A percentile compares a stretch with the other conserved stretches of the same genome.
These are phyloP conservation scores for Spisula solida DNA, from an alignment of 2,888 invertebrate genomes.

Conservation along the genomic window DNA sequence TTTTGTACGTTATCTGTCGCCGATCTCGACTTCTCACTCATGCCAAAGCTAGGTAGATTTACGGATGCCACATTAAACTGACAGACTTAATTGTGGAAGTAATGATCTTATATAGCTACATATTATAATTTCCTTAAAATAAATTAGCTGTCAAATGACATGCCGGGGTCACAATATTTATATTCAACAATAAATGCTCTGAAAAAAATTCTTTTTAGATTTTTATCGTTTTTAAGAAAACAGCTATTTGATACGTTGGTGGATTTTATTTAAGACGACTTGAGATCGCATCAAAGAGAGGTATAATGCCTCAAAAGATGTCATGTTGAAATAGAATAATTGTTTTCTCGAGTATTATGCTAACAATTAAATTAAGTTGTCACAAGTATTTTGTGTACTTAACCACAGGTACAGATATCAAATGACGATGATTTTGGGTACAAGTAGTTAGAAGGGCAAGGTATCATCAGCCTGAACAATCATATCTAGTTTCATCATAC, in stretches of 20 bases:
- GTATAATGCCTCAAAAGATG: background rate
- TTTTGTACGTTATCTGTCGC: conserved; percentile 6
- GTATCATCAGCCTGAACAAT: background rate
- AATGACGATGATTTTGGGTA: background rate
- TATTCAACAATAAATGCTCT: background rate
- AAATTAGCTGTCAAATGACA: background rate
- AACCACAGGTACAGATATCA: background rate
- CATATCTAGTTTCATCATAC: background rate
- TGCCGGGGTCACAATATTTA: background rate
- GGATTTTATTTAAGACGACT: background rate
- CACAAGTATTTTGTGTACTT: background rate
- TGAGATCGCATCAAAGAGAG: background rate
- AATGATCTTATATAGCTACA: conserved; percentile 12
- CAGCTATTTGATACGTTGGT: background rate
- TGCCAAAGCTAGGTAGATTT: background rate
- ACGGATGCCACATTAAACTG: background rate
- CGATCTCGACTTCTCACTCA: background rate
- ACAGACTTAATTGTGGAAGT: background rate
- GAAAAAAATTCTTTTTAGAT: background rate
- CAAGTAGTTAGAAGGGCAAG: background rate
- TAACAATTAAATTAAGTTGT: background rate
- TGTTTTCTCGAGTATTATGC: background rate
- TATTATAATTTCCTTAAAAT: background rate
- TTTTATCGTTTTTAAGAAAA: background rate
- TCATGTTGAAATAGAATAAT: background rate